Conservation (phyloP, 2,113 vertebrate species). For the Pavo muticus region DNA sequence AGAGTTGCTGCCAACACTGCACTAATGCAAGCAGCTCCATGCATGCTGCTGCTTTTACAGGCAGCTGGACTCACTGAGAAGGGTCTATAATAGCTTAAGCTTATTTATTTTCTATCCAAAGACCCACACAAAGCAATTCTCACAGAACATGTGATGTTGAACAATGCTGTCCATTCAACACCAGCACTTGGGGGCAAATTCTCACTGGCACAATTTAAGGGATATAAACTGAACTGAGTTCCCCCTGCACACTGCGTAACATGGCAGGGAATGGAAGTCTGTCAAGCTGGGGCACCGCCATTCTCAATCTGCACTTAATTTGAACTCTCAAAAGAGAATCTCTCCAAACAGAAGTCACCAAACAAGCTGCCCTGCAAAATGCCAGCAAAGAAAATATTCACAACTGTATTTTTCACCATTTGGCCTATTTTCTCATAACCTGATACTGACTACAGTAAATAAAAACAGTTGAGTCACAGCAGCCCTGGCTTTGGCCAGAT, state of each 20-base stretch:
- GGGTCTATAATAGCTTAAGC: not conserved
- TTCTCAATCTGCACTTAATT: not conserved
- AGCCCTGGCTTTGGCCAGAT: not conserved
- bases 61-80: not conserved
- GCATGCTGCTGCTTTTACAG: not conserved
- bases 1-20: not conserved
- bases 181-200: not conserved
- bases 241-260: not conserved
- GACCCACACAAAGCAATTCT: not conserved
- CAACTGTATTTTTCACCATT: not conserved
- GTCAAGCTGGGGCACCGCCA: not conserved
- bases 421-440: not conserved
- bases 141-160: fast-evolving
- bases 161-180: not conserved
- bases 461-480: not conserved
- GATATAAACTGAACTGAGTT: not conserved
- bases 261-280: not conserved
- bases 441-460: not conserved
- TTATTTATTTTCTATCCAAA: not conserved
- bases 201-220: not conserved
- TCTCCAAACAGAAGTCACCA: not conserved
- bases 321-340: not conserved
- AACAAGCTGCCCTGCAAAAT: not conserved
- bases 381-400: not conserved
- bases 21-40: not conserved